Percentiles rank a stretch among this genome's conserved stretches.
phyloP scores from a whole-genome alignment of 2,113 vertebrate species.

The Trochalopteron elliotii region DNA sequence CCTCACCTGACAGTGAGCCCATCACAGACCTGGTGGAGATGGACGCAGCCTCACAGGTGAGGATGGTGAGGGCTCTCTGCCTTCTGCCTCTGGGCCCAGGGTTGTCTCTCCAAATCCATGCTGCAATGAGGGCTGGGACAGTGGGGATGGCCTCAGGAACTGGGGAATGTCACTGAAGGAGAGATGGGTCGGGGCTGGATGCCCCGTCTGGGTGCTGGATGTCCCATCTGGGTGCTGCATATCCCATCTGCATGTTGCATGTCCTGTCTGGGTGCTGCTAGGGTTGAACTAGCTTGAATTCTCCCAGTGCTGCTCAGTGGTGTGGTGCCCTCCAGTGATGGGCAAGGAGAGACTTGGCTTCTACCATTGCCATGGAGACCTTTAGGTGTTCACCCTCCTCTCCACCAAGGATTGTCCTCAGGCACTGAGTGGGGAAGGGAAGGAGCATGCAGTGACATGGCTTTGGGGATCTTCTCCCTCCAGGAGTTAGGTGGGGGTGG shows the following conservation, averaged over 20 bases:
- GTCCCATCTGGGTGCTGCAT: not conserved
- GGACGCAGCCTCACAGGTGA: slow-evolving; percentile 83
- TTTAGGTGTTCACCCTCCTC: not conserved
- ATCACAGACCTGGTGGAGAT: slow-evolving; percentile 92
- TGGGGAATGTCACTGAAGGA: not conserved
- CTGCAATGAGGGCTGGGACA: rapidly evolving
- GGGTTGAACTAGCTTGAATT: not conserved
- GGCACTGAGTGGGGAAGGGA: rapidly evolving
- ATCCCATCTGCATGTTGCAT: not conserved
- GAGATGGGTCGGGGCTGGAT: not conserved
- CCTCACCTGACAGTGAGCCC: slow-evolving; percentile 91
- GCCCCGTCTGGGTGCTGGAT: not conserved
- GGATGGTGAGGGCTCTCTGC: rapidly evolving
- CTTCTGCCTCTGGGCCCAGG: rapidly evolving
- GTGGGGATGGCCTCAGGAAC: rapidly evolving
- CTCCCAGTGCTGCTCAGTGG: not conserved
- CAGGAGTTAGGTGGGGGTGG: not conserved
- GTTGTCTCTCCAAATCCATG: not conserved
- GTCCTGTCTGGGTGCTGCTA: not conserved
- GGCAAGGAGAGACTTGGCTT: not conserved
- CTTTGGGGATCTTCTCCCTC: not conserved
- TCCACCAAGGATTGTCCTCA: not conserved
- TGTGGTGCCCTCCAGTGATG: slow-evolving; percentile 29
- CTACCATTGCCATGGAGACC: not conserved
- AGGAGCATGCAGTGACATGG: rapidly evolving